Percentiles rank a stretch among this genome's conserved stretches.
phyloP scores from a whole-genome alignment of 1,140 invertebrate species.

The Drosophila punjabiensis region DNA sequence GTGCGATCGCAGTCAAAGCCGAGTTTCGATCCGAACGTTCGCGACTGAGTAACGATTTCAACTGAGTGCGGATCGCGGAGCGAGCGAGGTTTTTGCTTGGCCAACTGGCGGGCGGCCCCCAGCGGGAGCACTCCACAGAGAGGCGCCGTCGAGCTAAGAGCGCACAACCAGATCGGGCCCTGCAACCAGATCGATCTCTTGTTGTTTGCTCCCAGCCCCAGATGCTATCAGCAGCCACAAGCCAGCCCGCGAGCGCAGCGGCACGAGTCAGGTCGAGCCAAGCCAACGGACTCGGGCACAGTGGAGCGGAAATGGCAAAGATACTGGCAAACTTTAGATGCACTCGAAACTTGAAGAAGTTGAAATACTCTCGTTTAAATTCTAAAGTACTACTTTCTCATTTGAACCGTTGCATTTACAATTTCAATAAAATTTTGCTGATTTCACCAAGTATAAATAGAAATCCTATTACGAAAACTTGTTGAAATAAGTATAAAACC shows the following conservation, averaged over 20 bases:
- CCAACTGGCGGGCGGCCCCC: conserved; percentile 13
- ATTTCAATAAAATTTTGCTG: too few relatives aligned
- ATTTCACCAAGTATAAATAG: neutral
- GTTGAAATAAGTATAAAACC: neutral
- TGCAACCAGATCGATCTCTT: conserved; percentile 67
- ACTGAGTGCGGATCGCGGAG: conserved; percentile 55
- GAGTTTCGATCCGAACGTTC: conserved; percentile 56
- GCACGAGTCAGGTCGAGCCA: conserved; percentile 23
- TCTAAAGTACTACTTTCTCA: neutral
- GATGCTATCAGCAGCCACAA: conserved; percentile 47
- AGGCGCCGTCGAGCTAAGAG: conserved; percentile 9
- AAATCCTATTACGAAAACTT: neutral
- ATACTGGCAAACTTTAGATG: neutral
- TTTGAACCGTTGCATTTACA: neutral
- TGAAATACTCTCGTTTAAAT: neutral
- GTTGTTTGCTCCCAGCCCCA: conserved; percentile 28
- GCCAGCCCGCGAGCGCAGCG: conserved; percentile 17
- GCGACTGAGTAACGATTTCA: conserved; percentile 65
- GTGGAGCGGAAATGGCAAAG: conserved; percentile 2
- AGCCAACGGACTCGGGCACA: conserved; percentile 50
- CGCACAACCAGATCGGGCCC: conserved; percentile 23
- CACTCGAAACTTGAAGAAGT: neutral
- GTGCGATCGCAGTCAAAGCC: conserved; percentile 52
- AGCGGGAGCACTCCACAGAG: conserved; percentile 5
- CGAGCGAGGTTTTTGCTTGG: conserved; percentile 59